These are phyloP conservation scores for Pipra filicauda DNA, from an alignment of 2,113 vertebrate species.

Conservation along the genomic window DNA sequence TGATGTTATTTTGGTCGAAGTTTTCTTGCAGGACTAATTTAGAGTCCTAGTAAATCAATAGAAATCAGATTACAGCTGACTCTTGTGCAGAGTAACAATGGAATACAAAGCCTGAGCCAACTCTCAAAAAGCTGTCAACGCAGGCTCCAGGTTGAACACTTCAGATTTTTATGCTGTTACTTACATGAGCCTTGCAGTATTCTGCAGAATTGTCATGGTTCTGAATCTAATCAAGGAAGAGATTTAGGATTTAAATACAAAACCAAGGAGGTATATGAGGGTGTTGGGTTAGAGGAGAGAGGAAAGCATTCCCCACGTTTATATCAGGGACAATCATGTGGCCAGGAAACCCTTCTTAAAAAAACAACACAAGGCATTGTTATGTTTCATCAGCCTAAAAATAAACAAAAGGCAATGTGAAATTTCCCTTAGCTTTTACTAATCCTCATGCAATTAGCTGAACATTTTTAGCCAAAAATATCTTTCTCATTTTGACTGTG, in stretches of 20 bases:
- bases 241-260: not conserved
- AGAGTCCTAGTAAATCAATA: not conserved
- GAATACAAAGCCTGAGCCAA: not conserved
- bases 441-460: not conserved
- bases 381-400: not conserved
- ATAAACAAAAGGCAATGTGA: not conserved
- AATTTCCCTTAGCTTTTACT: not conserved
- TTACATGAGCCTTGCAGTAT: not conserved
- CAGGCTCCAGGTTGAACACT: not conserved
- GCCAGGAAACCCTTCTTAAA: not conserved
- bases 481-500: not conserved
- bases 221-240: not conserved
- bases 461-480: not conserved
- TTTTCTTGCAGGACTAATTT: slow-evolving; percentile 35
- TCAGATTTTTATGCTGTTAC: not conserved
- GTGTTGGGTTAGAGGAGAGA: not conserved
- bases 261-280: not conserved
- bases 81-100: not conserved
- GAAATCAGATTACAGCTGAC: not conserved
- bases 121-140: not conserved
- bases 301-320: not conserved
- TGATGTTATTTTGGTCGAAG: not conserved
- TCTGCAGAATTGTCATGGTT: not conserved
- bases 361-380: not conserved
- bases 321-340: not conserved